A percentile compares a stretch with the other conserved stretches of the same genome.
phyloP scores from a whole-genome alignment of 2,113 vertebrate genomes.

The Probosciger aterrimus region DNA sequence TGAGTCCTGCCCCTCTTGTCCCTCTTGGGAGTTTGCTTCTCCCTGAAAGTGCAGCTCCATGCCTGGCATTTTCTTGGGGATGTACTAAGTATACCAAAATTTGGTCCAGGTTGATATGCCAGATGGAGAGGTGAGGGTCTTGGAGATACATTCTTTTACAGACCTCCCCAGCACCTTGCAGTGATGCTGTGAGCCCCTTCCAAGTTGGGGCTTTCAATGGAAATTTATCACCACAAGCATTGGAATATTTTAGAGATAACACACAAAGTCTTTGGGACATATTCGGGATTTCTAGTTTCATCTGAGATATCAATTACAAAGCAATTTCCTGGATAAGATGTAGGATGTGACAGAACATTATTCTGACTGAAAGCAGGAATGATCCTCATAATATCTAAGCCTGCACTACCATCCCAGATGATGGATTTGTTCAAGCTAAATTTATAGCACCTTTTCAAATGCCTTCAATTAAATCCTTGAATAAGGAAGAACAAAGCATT shows the following conservation, averaged over 20 bases:
- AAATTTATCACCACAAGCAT: background rate
- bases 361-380: slow-evolving; percentile 27
- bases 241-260: background rate
- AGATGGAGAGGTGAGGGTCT: background rate
- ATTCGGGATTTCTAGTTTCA: background rate
- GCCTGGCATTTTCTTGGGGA: background rate
- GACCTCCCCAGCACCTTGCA: background rate
- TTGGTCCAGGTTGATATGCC: background rate
- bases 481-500: slow-evolving; percentile 1
- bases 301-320: background rate
- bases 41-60: background rate
- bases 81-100: background rate
- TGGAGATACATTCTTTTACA: background rate
- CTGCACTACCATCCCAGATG: background rate
- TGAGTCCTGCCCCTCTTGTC: background rate
- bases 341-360: background rate
- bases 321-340: background rate
- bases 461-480: slow-evolving; percentile 23
- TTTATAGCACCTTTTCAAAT: background rate
- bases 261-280: background rate
- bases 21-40: background rate
- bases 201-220: background rate
- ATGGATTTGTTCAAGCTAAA: slow-evolving; percentile 30
- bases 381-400: slow-evolving; percentile 1
- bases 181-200: background rate